A percentile compares a stretch with the other conserved stretches of the same genome.
Conservation (phyloP, 2,797 vertebrate genomes). For the Melanotaenia pygmaea region DNA sequence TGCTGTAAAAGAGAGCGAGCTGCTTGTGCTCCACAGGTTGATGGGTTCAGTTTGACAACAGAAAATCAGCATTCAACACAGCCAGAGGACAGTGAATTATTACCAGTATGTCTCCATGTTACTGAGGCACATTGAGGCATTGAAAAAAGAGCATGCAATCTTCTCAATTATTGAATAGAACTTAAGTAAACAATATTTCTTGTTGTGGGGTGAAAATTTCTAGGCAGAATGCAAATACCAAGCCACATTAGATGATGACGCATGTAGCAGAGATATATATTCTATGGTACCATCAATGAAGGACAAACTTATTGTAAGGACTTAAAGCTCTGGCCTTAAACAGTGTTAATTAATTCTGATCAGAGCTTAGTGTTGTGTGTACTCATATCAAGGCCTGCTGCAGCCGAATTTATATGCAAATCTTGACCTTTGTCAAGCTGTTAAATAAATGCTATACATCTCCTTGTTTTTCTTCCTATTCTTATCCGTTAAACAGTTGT, state of each 20-base stretch:
- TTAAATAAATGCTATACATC: conserved; percentile 9
- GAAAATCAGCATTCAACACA: conserved; percentile 5
- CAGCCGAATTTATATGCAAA: conserved; percentile 57
- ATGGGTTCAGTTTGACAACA: conserved; percentile 34
- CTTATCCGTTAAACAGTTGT: conserved; percentile 28
- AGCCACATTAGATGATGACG: conserved; percentile 41
- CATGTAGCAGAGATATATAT: conserved; percentile 19
- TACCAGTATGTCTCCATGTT: not conserved
- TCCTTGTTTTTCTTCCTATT: conserved; percentile 6
- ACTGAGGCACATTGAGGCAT: not conserved
- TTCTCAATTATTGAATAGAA: conserved; percentile 22
- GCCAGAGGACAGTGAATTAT: not conserved
- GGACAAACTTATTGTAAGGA: conserved; percentile 25
- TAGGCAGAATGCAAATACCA: not conserved
- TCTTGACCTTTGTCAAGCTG: conserved; percentile 56
- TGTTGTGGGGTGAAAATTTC: conserved; percentile 1
- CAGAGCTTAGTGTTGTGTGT: not conserved
- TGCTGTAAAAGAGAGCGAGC: not conserved
- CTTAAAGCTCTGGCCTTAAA: conserved; percentile 14
- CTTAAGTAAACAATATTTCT: conserved; percentile 18
- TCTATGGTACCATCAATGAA: conserved; percentile 21
- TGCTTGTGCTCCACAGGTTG: conserved; percentile 24
- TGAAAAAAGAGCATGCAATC: conserved; percentile 26
- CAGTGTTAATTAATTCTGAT: conserved; percentile 32
- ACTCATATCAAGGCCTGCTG: conserved; percentile 33